Evolutionary conservation across 2,888 invertebrate species (phyloP).

Genomic region (Petrophora chlorosata): DNA sequence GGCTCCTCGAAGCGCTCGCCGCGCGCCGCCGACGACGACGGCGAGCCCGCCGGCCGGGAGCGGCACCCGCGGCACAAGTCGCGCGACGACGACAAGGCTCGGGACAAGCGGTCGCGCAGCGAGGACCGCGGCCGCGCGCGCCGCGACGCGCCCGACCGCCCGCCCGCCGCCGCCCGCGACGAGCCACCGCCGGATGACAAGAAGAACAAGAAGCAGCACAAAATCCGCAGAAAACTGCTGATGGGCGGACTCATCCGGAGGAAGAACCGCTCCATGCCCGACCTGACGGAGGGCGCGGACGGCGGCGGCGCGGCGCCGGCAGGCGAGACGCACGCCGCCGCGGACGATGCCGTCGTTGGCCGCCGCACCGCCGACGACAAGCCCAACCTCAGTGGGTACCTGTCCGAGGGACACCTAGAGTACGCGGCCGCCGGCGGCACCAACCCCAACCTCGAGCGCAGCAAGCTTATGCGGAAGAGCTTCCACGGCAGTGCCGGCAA

Average conservation of each 20-base stretch:
- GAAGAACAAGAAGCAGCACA: constrained; percentile 94
- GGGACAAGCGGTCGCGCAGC: constrained; percentile 91
- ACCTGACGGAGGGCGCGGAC: constrained; percentile 91
- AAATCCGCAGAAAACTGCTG: constrained; percentile 92
- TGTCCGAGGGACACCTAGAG: constrained; percentile 94
- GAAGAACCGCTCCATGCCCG: constrained; percentile 96
- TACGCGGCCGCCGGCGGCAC: constrained; percentile 86
- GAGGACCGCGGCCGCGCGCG: constrained; percentile 92
- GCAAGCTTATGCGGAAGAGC: constrained; percentile 94
- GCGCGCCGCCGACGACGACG: constrained; percentile 88
- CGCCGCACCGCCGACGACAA: constrained; percentile 85
- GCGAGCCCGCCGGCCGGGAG: constrained; percentile 88
- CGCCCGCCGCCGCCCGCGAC: constrained; percentile 84
- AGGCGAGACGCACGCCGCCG: constrained; percentile 74
- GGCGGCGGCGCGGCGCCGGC: constrained; percentile 74
- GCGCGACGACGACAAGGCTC: constrained; percentile 87
- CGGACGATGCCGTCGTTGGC: constrained; percentile 91
- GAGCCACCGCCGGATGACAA: constrained; percentile 88
- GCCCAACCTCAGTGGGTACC: constrained; percentile 88
- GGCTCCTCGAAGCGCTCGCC: constrained; percentile 86
- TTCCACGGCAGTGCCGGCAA: constrained; percentile 93
- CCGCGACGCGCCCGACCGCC: constrained; percentile 88
- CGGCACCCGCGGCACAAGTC: constrained; percentile 88
- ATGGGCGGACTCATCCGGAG: constrained; percentile 95
- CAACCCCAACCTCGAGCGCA: constrained; percentile 93